Evolutionary conservation across 2,113 vertebrate genomes (phyloP), one percentile per base, ranked within the genome.

Genomic region (Capricornis sumatraensis): DNA sequence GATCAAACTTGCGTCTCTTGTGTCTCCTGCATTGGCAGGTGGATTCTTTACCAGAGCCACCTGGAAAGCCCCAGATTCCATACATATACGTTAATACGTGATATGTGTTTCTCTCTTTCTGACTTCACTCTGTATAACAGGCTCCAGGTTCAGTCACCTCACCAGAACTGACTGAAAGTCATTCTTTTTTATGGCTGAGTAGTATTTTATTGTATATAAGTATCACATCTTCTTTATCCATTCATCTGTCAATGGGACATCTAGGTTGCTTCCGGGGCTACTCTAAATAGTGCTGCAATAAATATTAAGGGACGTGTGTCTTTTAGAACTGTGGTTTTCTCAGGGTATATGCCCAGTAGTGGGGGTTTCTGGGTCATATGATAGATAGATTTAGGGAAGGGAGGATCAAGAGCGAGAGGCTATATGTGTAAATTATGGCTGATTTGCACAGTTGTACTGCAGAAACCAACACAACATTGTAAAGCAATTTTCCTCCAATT

Each of bases 41-140:
- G 5, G 67, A 40, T 71, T 71, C 10, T 71, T 40, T 40, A 71
- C n/a, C 19, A 40, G n/a, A 23, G n/a, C 67, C 19, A 71, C 10
- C n/a, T 12, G 19, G 10, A 40, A 71, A 40, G n/a, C 19, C 67
- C n/a, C 67, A 23, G 19, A 12, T 40, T 71, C 19, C 67, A 13
- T 23, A 13, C 1, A 13, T 23, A 71, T 6, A 71, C 0, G 19
- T 40, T 71, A 23, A 23, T 71, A 3, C 0, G 0, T 40, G n/a
- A 3, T 12, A 36, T 1, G 19, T 40, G 11, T 71, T 71, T 71
- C 19, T 71, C 8, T 36, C 67, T 36, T 23, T 40, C n/a, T 71
- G 67, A 40, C 67, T 71, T 71, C 67, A 23, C 67, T 40, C 67
- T 71, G n/a, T 13, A 23, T 40, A 71, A 71, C 67, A 71, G 15